These are phyloP conservation scores for Sinopyrophorus schimmeli DNA, from an alignment of 2,888 invertebrate species.

Conservation along the genomic window DNA sequence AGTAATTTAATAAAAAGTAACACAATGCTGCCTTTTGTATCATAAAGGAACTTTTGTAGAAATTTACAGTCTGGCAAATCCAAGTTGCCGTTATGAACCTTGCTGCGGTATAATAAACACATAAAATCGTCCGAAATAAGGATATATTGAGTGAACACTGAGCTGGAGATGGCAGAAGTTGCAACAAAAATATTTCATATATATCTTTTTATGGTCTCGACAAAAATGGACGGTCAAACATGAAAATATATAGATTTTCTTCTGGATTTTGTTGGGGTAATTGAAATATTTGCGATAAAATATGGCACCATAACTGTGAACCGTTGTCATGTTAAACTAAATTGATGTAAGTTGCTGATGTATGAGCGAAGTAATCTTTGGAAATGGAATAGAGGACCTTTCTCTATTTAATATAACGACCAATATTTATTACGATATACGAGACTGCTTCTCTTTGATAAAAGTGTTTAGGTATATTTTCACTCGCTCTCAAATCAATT, in stretches of 20 bases:
- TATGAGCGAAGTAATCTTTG: slow-evolving; percentile 26
- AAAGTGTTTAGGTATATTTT: too few species aligned
- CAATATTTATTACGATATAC: neutral
- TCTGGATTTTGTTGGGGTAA: slow-evolving; percentile 46
- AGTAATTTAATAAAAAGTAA: slow-evolving; percentile 44
- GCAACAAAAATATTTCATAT: slow-evolving; percentile 55
- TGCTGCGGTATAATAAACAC: slow-evolving; percentile 57
- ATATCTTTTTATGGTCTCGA: slow-evolving; percentile 53
- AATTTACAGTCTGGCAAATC: slow-evolving; percentile 53
- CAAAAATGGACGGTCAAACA: slow-evolving; percentile 48
- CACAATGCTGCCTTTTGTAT: slow-evolving; percentile 38
- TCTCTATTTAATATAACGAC: slow-evolving; percentile 7
- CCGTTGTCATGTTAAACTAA: slow-evolving; percentile 52
- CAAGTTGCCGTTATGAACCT: slow-evolving; percentile 54
- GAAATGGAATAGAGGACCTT: slow-evolving; percentile 20
- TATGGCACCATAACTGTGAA: slow-evolving; percentile 51
- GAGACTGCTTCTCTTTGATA: too few species aligned
- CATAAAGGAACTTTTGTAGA: slow-evolving; percentile 48
- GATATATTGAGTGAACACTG: slow-evolving; percentile 56
- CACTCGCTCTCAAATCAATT: too few species aligned
- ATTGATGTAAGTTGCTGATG: slow-evolving; percentile 47
- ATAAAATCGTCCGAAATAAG: slow-evolving; percentile 58
- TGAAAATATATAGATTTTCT: slow-evolving; percentile 50
- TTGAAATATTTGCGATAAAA: slow-evolving; percentile 55
- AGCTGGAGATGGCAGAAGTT: slow-evolving; percentile 47